phyloP scores from a whole-genome alignment of 2,888 invertebrate species.

The Rhynchonema sp. region DNA sequence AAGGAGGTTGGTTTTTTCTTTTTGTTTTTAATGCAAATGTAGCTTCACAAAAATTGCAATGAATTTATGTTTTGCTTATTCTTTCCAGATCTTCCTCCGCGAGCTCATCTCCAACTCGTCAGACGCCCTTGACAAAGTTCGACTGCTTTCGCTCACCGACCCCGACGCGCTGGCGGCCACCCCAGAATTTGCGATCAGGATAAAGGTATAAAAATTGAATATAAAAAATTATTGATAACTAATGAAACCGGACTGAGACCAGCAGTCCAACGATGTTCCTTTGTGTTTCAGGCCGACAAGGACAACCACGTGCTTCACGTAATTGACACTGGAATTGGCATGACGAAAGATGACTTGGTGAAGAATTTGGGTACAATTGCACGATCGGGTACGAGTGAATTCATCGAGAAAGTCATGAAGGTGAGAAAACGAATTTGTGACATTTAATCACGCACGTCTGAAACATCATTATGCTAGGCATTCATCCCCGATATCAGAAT shows the following conservation, averaged over 20 bases:
- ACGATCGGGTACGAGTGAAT: conserved; percentile 27
- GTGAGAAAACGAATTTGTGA: too few species aligned
- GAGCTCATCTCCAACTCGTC: conserved; percentile 98
- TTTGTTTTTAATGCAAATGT: background rate
- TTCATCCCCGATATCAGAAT: too few species aligned
- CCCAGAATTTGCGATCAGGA: conserved; percentile 65
- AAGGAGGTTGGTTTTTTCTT: conserved; percentile 51
- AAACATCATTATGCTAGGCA: too few species aligned
- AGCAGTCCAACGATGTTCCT: background rate
- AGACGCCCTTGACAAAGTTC: conserved; percentile 92
- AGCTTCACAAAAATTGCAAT: background rate
- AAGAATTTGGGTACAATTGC: conserved; percentile 95
- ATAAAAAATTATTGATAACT: background rate
- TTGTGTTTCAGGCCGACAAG: conserved; percentile 49
- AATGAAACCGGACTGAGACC: background rate
- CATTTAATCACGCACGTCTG: too few species aligned
- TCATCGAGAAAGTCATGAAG: conserved; percentile 17
- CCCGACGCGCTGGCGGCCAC: conserved; percentile 53
- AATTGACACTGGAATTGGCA: conserved; percentile 88
- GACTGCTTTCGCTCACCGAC: conserved; percentile 73
- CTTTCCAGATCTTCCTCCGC: conserved; percentile 72
- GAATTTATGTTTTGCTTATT: background rate
- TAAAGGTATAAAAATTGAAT: conserved; percentile 49
- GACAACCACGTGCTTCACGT: conserved; percentile 75
- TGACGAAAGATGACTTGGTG: conserved; percentile 78